Evolutionary conservation across 1,140 invertebrate genomes (phyloP).

Genomic region (Drosophila arawakana): DNA sequence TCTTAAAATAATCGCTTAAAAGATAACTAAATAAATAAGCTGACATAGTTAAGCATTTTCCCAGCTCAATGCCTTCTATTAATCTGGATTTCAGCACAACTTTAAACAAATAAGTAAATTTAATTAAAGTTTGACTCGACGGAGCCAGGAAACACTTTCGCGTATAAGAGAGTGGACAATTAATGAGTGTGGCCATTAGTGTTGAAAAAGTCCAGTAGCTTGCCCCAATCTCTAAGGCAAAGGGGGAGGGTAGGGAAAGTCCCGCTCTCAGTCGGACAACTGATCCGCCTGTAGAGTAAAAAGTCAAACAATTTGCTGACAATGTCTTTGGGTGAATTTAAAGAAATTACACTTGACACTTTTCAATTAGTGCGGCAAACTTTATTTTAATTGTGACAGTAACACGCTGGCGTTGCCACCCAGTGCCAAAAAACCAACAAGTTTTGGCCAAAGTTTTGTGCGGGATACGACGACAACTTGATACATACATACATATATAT

Average conservation of each 20-base stretch:
- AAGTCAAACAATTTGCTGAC: conserved; percentile 55
- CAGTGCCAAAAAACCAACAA: conserved; percentile 43
- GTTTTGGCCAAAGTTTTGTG: conserved; percentile 44
- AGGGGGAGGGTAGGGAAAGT: not conserved
- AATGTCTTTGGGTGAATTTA: conserved; percentile 61
- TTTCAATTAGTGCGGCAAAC: conserved; percentile 78
- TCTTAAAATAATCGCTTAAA: not conserved
- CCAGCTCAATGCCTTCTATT: not conserved
- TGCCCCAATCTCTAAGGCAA: not conserved
- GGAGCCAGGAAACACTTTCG: conserved; percentile 12
- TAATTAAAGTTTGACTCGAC: conserved; percentile 24
- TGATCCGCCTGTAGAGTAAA: conserved; percentile 37
- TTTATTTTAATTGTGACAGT: conserved; percentile 83
- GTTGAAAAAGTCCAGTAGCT: not conserved
- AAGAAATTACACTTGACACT: conserved; percentile 80
- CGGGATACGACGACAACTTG: conserved; percentile 48
- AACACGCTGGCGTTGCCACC: conserved; percentile 64
- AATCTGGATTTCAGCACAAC: not conserved
- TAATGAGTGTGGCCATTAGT: conserved; percentile 46
- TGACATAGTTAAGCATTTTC: too few species aligned
- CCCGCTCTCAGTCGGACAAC: conserved; percentile 26
- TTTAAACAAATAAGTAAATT: conserved; percentile 11
- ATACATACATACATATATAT: conserved; percentile 2
- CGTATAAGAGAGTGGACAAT: conserved; percentile 15
- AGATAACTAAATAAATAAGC: too few species aligned